A percentile compares a stretch with the other conserved stretches of the same genome.
phyloP scores from a whole-genome alignment of 2,797 vertebrate species.

The Galagoides demidoff region DNA sequence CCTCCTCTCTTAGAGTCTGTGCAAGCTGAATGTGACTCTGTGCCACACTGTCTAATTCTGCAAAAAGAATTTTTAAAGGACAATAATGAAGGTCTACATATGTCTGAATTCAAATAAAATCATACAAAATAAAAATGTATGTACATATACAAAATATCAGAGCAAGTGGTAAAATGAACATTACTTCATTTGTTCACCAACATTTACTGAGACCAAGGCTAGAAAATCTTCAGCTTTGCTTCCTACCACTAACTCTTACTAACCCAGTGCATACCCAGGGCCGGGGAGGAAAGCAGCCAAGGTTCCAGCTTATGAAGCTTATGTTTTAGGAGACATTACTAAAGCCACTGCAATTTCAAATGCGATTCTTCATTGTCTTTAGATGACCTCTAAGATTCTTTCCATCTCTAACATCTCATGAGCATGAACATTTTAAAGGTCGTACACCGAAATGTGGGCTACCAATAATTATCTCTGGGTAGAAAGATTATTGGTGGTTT shows the following conservation, averaged over 20 bases:
- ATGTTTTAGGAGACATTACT: not conserved
- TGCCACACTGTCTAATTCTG: slow-evolving; percentile 94
- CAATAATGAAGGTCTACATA: not conserved
- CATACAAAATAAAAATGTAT: not conserved
- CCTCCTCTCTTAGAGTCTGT: slow-evolving; percentile 93
- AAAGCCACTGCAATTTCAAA: not conserved
- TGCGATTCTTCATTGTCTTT: not conserved
- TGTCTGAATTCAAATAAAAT: slow-evolving; percentile 22
- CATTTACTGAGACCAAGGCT: not conserved
- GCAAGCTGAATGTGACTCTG: slow-evolving; percentile 94
- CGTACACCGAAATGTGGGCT: not conserved
- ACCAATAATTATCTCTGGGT: not conserved
- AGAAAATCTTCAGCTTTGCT: not conserved
- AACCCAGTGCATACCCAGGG: not conserved
- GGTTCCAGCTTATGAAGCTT: not conserved
- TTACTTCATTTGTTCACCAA: not conserved
- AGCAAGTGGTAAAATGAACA: not conserved
- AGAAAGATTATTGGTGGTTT: slow-evolving; percentile 6
- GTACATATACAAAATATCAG: not conserved
- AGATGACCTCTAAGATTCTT: not conserved
- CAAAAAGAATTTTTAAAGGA: slow-evolving; percentile 13
- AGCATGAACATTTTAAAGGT: not conserved
- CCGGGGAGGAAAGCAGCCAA: not conserved
- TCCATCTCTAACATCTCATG: not conserved
- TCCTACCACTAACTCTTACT: not conserved